phyloP scores from a whole-genome alignment of 2,888 invertebrate genomes.

The Phalera bucephala region DNA sequence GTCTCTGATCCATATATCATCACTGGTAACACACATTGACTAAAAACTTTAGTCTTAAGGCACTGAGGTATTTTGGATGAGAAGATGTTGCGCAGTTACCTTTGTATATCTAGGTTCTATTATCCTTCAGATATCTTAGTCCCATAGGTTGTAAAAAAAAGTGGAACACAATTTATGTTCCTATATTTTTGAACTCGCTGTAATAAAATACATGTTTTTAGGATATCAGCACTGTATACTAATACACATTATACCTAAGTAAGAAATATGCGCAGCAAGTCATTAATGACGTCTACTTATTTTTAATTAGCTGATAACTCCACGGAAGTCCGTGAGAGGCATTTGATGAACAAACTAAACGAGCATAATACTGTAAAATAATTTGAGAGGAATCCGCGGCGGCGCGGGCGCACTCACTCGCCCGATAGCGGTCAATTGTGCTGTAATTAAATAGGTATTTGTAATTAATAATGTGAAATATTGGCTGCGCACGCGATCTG shows the following conservation, averaged over 20 bases:
- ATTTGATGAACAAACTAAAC: background rate
- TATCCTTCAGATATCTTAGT: no score
- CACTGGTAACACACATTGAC: no score
- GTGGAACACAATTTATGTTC: no score
- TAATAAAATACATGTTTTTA: no score
- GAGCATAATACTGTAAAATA: constrained; percentile 25
- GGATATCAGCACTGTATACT: no score
- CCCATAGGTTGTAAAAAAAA: no score
- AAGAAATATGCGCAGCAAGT: background rate
- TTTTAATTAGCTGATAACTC: background rate
- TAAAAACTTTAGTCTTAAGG: no score
- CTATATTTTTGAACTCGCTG: no score
- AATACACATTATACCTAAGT: constrained; percentile 5
- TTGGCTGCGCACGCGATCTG: constrained; percentile 30
- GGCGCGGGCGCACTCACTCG: background rate
- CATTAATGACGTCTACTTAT: background rate
- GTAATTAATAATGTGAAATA: constrained; percentile 48
- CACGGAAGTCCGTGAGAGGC: background rate
- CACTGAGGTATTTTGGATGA: no score
- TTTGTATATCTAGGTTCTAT: no score
- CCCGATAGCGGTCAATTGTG: constrained; percentile 37
- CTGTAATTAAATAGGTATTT: constrained; percentile 54
- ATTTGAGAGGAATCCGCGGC: constrained; percentile 27
- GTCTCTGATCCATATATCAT: no score
- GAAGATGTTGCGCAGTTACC: no score